Evolutionary conservation across 2,113 vertebrate genomes (phyloP), one percentile per base, ranked within the genome.

Genomic region (Halichoerus grypus): DNA sequence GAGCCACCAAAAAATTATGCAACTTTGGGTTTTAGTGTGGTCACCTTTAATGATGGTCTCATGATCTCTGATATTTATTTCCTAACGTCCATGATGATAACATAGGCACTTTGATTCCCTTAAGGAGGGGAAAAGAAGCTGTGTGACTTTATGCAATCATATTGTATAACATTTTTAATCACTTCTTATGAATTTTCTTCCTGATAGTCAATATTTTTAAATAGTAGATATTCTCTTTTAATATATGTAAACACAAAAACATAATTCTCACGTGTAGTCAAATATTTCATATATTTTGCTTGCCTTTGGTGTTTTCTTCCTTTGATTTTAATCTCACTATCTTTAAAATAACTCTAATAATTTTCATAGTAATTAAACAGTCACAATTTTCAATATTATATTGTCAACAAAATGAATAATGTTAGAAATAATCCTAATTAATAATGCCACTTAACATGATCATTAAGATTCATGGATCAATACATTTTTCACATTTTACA

Each of bases 391-490:
- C 19, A 71, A n/a, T n/a, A 92, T 69, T 65, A 81, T 39, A 39
- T 59, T 83, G 88, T n/a, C 18, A 12, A 28, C 4, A 57, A 80
- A 87, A 72, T 63, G 13, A 94, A 69, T 76, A 76, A 26, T 46
- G 72, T 90, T 88, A 65, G 9, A 74, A 83, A 74, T 0, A 46
- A 80, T 84, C 5, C 61, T 80, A 65, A 85, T 94, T 84, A 33
- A 82, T 80, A 95, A 94, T 67, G 8, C 19, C 13, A 94, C n/a
- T 89, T 93, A 77, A 92, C 1, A 61, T 88, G 24, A 72, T 93
- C 6, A 82, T 85, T 91, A 76, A 95, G 16, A 81, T n/a, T 88
- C 28, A 88, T 51, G 16, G 6, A 80, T 76, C 13, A 15, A 90
- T 92, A 74, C 4, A 31, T 31, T 93, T 90, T 88, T 74, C 14